Conservation (phyloP, 2,113 vertebrate species). For the Pseudopipra pipra region DNA sequence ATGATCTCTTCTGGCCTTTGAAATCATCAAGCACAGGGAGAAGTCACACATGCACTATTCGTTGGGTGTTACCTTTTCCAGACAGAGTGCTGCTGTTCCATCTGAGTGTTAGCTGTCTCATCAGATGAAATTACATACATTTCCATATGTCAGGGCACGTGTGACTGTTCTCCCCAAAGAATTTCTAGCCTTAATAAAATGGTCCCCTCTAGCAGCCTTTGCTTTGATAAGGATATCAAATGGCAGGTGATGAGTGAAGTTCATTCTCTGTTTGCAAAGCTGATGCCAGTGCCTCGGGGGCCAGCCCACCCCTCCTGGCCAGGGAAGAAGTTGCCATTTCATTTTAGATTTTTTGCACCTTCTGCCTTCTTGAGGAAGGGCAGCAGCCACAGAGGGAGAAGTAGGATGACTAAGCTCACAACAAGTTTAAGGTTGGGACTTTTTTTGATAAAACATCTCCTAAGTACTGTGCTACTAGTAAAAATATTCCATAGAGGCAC, state of each 20-base stretch:
- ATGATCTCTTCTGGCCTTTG: not conserved
- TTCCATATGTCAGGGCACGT: conserved; percentile 52
- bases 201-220: conserved; percentile 27
- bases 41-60: not conserved
- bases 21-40: not conserved
- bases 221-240: conserved; percentile 44
- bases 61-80: not conserved
- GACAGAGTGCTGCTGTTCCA: conserved; percentile 6
- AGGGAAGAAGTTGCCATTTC: not conserved
- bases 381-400: not conserved
- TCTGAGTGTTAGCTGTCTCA: conserved; percentile 47
- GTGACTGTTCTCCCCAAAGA: conserved; percentile 42
- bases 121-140: conserved; percentile 36
- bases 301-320: not conserved
- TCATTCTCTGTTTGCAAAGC: conserved; percentile 50
- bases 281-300: not conserved
- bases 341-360: not conserved
- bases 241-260: conserved; percentile 49
- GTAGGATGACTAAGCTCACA: not conserved
- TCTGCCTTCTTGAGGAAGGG: not conserved
- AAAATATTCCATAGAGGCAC: not conserved
- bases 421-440: not conserved
- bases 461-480: not conserved
- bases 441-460: not conserved
- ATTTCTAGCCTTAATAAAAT: conserved; percentile 28